A percentile compares a stretch with the other conserved stretches of the same genome.
Evolutionary conservation across 2,113 vertebrate genomes (phyloP).

Genomic region (Hippocampus mohnikei): DNA sequence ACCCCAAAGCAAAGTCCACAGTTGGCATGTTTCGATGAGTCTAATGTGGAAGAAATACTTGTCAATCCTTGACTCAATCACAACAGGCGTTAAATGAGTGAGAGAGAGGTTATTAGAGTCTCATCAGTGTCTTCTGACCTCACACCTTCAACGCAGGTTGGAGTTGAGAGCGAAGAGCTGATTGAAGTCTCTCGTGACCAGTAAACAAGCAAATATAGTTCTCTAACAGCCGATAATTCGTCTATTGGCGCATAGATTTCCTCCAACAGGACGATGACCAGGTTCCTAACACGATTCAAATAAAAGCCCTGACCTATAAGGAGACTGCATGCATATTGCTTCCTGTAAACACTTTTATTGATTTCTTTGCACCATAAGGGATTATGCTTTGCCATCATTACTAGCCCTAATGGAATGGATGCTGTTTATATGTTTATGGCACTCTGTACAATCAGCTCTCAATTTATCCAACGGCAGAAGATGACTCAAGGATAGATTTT

Average conservation of each 20-base stretch:
- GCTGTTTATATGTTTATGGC: slow-evolving; percentile 11
- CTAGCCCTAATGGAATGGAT: slow-evolving; percentile 39
- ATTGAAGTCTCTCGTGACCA: too few relatives aligned
- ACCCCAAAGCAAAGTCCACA: not conserved
- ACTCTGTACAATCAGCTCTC: slow-evolving; percentile 8
- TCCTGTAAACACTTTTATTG: slow-evolving; percentile 22
- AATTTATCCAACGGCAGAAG: slow-evolving; percentile 2
- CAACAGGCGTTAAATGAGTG: not conserved
- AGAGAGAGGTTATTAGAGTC: not conserved
- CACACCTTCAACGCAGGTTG: not conserved
- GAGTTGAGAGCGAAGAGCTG: too few relatives aligned
- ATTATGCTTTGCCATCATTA: slow-evolving; percentile 28
- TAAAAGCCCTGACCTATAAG: slow-evolving; percentile 19
- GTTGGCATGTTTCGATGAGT: not conserved
- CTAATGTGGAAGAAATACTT: not conserved
- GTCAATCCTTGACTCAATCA: not conserved
- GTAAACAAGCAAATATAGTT: not conserved
- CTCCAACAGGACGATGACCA: not conserved
- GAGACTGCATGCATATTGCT: slow-evolving; percentile 22
- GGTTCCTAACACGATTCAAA: not conserved
- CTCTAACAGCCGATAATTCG: too few relatives aligned
- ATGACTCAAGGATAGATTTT: slow-evolving; percentile 4
- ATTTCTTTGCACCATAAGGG: slow-evolving; percentile 13
- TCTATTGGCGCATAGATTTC: too few relatives aligned
- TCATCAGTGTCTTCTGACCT: not conserved